Conservation (phyloP, 2,888 invertebrate species). For the Drosophila quinaria region DNA sequence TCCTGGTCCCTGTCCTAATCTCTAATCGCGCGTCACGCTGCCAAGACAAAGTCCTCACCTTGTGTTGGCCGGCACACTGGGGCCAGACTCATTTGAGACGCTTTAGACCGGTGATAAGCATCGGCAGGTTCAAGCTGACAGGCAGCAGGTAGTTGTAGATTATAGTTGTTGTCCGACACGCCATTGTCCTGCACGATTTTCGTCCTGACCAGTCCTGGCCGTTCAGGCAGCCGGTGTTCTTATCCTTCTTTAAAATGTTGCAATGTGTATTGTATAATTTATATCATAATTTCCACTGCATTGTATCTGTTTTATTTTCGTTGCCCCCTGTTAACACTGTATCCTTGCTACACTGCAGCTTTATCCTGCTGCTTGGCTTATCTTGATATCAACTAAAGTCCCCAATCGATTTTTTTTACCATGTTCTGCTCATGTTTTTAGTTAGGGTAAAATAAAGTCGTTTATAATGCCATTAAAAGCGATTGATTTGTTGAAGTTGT, state of each 20-base stretch:
- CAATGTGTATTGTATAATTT: slow-evolving; percentile 79
- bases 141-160: slow-evolving; percentile 60
- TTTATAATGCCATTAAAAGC: slow-evolving; percentile 22
- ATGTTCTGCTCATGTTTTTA: slow-evolving; percentile 25
- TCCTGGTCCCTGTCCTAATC: slow-evolving; percentile 62
- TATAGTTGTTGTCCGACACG: slow-evolving; percentile 29
- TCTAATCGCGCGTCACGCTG: slow-evolving; percentile 79
- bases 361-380: slow-evolving; percentile 63
- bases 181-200: slow-evolving; percentile 71
- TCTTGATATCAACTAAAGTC: slow-evolving; percentile 64
- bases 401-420: slow-evolving; percentile 10
- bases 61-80: slow-evolving; percentile 44
- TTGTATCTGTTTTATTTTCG: slow-evolving; percentile 32
- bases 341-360: slow-evolving; percentile 45
- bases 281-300: slow-evolving; percentile 73
- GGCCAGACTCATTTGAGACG: slow-evolving; percentile 72
- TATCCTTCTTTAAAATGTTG: slow-evolving; percentile 61
- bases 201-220: slow-evolving; percentile 37
- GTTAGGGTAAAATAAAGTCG: slow-evolving; percentile 37
- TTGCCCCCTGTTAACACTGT: neutral
- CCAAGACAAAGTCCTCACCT: slow-evolving; percentile 52
- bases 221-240: slow-evolving; percentile 44
- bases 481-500: slow-evolving; percentile 17
- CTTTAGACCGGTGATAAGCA: slow-evolving; percentile 68
- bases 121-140: slow-evolving; percentile 70